These are phyloP conservation scores for Distichodus sexfasciatus DNA, from an alignment of 2,797 vertebrate genomes.

Conservation along the genomic window DNA sequence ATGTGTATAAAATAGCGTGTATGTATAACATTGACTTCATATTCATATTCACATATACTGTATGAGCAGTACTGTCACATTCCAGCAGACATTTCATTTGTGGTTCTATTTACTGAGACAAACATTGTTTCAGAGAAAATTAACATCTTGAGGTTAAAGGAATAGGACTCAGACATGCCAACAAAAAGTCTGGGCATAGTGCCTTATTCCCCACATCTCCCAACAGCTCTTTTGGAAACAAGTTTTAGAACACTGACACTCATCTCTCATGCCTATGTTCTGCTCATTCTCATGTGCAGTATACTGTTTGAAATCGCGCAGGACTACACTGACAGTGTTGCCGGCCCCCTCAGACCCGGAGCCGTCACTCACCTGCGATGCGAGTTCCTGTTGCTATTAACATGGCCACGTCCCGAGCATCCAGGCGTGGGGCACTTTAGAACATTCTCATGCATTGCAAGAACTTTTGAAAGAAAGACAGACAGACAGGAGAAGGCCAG, in stretches of 20 bases:
- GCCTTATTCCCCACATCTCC: background rate
- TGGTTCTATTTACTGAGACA: too few relatives aligned
- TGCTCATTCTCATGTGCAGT: slow-evolving; percentile 2
- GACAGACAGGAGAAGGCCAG: slow-evolving; percentile 83
- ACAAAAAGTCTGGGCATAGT: background rate
- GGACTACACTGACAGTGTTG: slow-evolving; percentile 21
- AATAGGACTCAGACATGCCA: background rate
- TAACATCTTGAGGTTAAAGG: background rate
- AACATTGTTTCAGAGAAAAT: background rate
- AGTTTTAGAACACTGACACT: background rate
- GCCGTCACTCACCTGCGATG: slow-evolving; percentile 92
- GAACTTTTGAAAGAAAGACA: slow-evolving; percentile 93
- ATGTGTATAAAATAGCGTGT: too few relatives aligned
- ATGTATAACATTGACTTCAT: too few relatives aligned
- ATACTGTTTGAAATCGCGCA: slow-evolving; percentile 27
- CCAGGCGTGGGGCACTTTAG: slow-evolving; percentile 99
- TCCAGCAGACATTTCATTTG: too few relatives aligned
- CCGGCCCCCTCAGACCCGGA: slow-evolving; percentile 6
- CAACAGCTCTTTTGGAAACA: background rate
- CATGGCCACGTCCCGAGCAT: slow-evolving; percentile 98
- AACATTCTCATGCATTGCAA: slow-evolving; percentile 99
- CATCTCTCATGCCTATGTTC: background rate
- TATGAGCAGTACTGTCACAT: too few relatives aligned
- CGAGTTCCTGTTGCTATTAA: slow-evolving; percentile 99
- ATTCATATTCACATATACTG: too few relatives aligned